A percentile compares a stretch with the other conserved stretches of the same genome.
phyloP scores from a whole-genome alignment of 2,113 vertebrate species.

The Carollia perspicillata region DNA sequence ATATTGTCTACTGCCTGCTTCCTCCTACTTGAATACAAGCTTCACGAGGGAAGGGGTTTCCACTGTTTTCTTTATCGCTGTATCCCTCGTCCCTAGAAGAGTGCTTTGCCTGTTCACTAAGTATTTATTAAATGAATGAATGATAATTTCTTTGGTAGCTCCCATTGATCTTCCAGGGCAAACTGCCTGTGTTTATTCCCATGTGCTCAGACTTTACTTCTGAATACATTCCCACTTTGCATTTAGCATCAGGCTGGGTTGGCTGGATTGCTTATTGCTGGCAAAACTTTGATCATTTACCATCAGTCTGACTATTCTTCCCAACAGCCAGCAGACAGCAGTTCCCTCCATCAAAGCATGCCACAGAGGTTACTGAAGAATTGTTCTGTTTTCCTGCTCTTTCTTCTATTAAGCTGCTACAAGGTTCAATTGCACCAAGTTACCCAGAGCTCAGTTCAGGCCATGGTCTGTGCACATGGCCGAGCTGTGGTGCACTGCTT shows the following conservation, averaged over 20 bases:
- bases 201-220: neutral
- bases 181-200: neutral
- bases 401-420: neutral
- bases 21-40: neutral
- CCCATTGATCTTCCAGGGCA: neutral
- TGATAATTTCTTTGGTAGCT: neutral
- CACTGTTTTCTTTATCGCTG: neutral
- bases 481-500: neutral
- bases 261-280: neutral
- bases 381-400: neutral
- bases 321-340: neutral
- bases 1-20: neutral
- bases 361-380: neutral
- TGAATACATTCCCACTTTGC: neutral
- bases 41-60: neutral
- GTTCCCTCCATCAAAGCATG: neutral
- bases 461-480: neutral
- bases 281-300: neutral
- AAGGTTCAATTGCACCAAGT: neutral
- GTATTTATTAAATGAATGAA: constrained; percentile 25
- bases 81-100: neutral
- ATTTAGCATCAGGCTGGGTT: neutral
- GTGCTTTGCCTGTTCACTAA: neutral
- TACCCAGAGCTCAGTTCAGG: neutral
- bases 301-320: neutral